Percentiles rank a stretch among this genome's conserved stretches.
Evolutionary conservation across 1,140 invertebrate genomes (phyloP).

Genomic region (Aphelenchoides besseyi): DNA sequence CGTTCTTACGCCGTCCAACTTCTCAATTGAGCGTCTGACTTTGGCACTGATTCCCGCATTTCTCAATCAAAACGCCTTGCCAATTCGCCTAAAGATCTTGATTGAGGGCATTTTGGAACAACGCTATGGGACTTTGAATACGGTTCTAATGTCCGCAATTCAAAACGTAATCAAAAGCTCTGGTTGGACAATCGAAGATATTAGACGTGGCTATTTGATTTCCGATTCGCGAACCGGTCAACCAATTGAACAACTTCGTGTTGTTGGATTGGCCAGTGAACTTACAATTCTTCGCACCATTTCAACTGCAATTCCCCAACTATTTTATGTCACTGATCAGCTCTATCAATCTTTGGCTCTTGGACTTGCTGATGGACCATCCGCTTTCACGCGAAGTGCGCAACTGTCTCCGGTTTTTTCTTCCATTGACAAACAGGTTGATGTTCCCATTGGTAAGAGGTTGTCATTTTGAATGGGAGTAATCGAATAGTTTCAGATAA

Average conservation of each 20-base stretch:
- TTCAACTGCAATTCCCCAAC: slow-evolving; percentile 8
- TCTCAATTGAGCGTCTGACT: not conserved
- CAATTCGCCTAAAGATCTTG: slow-evolving; percentile 40
- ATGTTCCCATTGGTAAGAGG: too few relatives aligned
- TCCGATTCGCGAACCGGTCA: not conserved
- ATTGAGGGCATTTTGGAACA: slow-evolving; percentile 32
- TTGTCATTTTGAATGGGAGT: too few relatives aligned
- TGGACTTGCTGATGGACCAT: too few relatives aligned
- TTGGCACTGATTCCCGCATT: not conserved
- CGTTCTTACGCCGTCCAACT: too few relatives aligned
- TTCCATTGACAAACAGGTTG: too few relatives aligned
- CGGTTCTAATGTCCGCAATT: not conserved
- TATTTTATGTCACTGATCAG: slow-evolving; percentile 10
- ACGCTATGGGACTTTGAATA: slow-evolving; percentile 6
- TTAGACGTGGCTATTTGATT: slow-evolving; percentile 31
- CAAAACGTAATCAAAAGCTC: slow-evolving; percentile 17
- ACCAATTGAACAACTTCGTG: not conserved
- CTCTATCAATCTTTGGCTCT: slow-evolving; percentile 27
- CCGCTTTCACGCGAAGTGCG: too few relatives aligned
- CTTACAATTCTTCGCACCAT: slow-evolving; percentile 18
- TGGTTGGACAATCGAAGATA: slow-evolving; percentile 37
- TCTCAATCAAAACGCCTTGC: slow-evolving; percentile 23
- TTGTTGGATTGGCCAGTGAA: slow-evolving; percentile 24
- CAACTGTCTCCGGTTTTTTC: too few relatives aligned
- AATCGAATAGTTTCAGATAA: too few relatives aligned